Base-by-base conservation (phyloP, 2,888 invertebrate species). In the Muschampia plurimacula region DNA sequence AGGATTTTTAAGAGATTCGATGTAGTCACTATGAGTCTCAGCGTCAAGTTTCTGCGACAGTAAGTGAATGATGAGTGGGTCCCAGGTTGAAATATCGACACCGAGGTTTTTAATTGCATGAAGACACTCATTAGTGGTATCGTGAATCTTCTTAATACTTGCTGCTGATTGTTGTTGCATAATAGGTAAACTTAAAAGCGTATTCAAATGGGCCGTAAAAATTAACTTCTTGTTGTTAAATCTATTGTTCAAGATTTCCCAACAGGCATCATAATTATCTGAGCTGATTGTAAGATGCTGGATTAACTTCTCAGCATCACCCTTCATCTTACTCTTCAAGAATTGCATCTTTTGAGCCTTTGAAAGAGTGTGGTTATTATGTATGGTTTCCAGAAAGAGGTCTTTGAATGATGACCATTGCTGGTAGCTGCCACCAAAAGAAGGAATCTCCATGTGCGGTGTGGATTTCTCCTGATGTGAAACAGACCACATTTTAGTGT, bases 281-380 rank as follows among this genome's bases (percentile, higher is more conserved):
- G 78, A 57, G 62, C 74, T 77, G 22, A 79, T 76, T 32, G 59
- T 65, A 7, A 78, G 60, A 69, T 79, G 79, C 59, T 78, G 77
- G 28, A 78, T 73, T 10, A 79, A 46, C 12, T 69, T 69, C 64
- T 77, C 77, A 12, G 78, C 75, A 41, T 78, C 79, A 6, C 78
- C 77, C 28, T 62, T 73, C 6, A 78, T 63, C 62, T 78, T 77
- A 63, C 75, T 71, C 57, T 76, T 77, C 9, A 77, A 57, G 73
- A 73, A 77, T 46, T 78, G 76, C 74, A 79, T 77, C 60, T 79
- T 78, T 57, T 76, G 78, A 4, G 75, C 77, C 9, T 74, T 73
- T 32, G 77, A 77, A 12, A 80, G 41, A 0, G 76, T 73, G 4
- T 63, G 55, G 49, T 79, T 79, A 28, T 74, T 75, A 59, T 79